phyloP scores from a whole-genome alignment of 2,797 vertebrate species.

The Brotula barbata region DNA sequence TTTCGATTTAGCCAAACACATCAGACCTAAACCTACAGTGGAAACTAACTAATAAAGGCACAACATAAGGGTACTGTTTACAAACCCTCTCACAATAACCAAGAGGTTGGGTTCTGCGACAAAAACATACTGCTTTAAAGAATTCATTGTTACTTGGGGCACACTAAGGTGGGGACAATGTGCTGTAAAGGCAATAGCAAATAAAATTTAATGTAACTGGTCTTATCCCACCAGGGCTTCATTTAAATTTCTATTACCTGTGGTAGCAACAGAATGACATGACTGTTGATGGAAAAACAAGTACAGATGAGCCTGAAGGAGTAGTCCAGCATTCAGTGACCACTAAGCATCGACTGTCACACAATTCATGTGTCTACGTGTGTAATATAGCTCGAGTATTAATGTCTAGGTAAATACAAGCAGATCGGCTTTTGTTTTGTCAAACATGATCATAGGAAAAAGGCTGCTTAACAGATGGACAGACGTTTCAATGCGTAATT shows the following conservation, averaged over 20 bases:
- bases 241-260: background rate
- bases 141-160: conserved; percentile 3
- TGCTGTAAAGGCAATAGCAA: background rate
- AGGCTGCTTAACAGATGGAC: background rate
- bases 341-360: background rate
- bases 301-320: too few species aligned
- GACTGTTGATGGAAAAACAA: too few species aligned
- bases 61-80: too few species aligned
- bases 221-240: too few species aligned
- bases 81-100: background rate
- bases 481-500: background rate
- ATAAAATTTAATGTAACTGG: too few species aligned
- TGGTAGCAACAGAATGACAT: background rate
- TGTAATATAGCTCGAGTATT: background rate
- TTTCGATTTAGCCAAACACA: too few species aligned
- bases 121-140: conserved; percentile 28
- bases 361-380: background rate
- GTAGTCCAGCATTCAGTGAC: too few species aligned
- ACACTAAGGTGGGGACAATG: background rate
- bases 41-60: background rate
- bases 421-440: background rate
- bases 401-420: background rate
- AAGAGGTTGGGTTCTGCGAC: conserved; percentile 1
- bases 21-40: background rate
- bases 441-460: background rate